Percentiles rank a stretch among this genome's conserved stretches.
phyloP scores from a whole-genome alignment of 1,140 invertebrate species.

The Drosophila ananassae region DNA sequence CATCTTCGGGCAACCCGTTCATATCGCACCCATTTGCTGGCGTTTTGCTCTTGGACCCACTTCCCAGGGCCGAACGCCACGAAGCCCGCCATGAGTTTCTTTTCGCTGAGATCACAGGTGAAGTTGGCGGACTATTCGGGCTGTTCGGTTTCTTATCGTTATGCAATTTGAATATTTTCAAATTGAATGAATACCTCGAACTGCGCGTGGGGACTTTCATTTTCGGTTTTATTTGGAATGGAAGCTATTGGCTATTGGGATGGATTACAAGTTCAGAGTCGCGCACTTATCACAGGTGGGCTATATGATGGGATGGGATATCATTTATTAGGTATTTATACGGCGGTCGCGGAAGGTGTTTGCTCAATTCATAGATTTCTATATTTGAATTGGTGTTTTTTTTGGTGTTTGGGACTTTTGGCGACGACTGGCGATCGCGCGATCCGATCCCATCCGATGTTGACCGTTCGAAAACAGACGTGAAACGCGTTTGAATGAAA shows the following conservation, averaged over 20 bases:
- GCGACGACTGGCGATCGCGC: constrained; percentile 38
- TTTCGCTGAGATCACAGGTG: constrained; percentile 78
- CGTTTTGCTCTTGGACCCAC: constrained; percentile 45
- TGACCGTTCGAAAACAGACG: constrained; percentile 74
- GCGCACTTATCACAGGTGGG: constrained; percentile 38
- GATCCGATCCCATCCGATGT: constrained; percentile 45
- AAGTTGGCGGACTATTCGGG: constrained; percentile 74
- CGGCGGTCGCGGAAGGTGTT: constrained; percentile 13
- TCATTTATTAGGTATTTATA: constrained; percentile 3
- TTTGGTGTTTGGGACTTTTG: constrained; percentile 19
- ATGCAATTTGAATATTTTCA: constrained; percentile 83
- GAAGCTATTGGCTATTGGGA: not conserved
- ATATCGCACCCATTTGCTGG: constrained; percentile 2
- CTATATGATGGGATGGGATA: not conserved
- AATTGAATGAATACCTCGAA: constrained; percentile 80
- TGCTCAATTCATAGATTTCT: constrained; percentile 29
- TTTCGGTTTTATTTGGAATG: constrained; percentile 37
- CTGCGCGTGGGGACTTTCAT: constrained; percentile 79
- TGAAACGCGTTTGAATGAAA: constrained; percentile 81
- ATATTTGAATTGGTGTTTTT: constrained; percentile 8
- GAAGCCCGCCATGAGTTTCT: constrained; percentile 75
- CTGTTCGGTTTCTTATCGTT: constrained; percentile 77
- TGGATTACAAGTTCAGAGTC: constrained; percentile 23
- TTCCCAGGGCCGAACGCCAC: constrained; percentile 63
- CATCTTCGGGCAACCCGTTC: not conserved